Base-by-base conservation (phyloP, 2,113 vertebrate species). In the Hippopotamus amphibius region DNA sequence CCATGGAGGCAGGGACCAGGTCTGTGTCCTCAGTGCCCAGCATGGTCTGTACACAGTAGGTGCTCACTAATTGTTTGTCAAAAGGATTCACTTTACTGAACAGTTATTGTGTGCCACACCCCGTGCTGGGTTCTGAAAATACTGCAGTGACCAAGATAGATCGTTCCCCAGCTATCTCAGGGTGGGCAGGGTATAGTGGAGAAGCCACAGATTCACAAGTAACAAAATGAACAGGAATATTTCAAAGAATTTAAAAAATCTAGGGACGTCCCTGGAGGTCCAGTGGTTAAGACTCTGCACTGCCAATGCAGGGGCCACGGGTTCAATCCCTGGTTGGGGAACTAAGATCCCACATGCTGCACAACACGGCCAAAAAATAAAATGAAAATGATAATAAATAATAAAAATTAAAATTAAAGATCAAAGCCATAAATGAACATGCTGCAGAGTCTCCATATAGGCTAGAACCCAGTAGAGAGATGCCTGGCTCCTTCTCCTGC, bases 11-110 rank as follows among this genome's bases (percentile, higher is more conserved):
- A 24, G 71, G 28, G 41, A 43, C 30, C 28, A 48, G 63, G 22
- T 14, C 71, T 30, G 46, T 48, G 9, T 43, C 6, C 53, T 10
- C 24, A 19, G 55, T 0, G 0, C n/a, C 21, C 4, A 0, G 7
- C 19, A n/a, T 13, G 76, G 30, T 71, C 46, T 6, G 63, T 15
- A 46, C 19, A 57, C 65, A 76, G 74, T 22, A 82, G 30, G 37
- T 5, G 57, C 72, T n/a, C 71, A 63, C 7, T 43, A 37, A 37
- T 3, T 69, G 30, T 7, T 57, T n/a, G 12, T 22, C 76, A 66
- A 22, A 71, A 72, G 14, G 71, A 33, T 41, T 61, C 17, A 43
- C 12, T 61, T 53, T 7, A 22, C 24, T 13, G 46, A 77, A n/a
- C 30, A 10, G 3, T 22, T 61, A 48, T 14, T 11, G 4, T 30